Percentiles rank a stretch among this genome's conserved stretches.
Evolutionary conservation across 2,888 invertebrate genomes (phyloP).

Genomic region (Agonopterix subpropinquella): DNA sequence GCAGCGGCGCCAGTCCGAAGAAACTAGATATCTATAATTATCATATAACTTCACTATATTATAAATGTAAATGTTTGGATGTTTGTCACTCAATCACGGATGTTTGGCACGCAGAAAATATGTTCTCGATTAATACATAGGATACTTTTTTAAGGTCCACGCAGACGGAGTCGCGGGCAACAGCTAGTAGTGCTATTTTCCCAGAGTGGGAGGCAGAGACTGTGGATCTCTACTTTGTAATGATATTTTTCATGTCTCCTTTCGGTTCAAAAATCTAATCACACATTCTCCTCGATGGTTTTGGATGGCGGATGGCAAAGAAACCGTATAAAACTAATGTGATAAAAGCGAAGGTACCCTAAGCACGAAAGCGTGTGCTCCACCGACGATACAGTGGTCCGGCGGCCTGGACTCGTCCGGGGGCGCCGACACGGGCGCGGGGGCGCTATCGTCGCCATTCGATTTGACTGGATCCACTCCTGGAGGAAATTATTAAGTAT

Average conservation of each 20-base stretch:
- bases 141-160: too few relatives aligned
- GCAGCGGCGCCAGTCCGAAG: conserved; percentile 61
- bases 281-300: too few relatives aligned
- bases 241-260: background rate
- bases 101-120: too few relatives aligned
- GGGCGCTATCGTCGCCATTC: conserved; percentile 21
- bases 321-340: background rate
- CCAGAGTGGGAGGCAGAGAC: background rate
- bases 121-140: too few relatives aligned
- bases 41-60: background rate
- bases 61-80: too few relatives aligned
- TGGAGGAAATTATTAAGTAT: conserved; percentile 13
- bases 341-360: conserved; percentile 32
- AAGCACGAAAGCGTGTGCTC: conserved; percentile 65
- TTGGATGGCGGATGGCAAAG: background rate
- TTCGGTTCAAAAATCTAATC: background rate
- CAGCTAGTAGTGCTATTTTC: background rate
- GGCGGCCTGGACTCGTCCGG: conserved; percentile 18
- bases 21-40: conserved; percentile 57
- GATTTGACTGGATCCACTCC: conserved; percentile 36
- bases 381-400: conserved; percentile 52
- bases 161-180: too few relatives aligned
- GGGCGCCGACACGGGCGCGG: conserved; percentile 12
- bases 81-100: too few relatives aligned
- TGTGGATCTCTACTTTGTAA: background rate